A percentile compares a stretch with the other conserved stretches of the same genome.
These are phyloP conservation scores for Pseudomyrmex gracilis DNA, from an alignment of 1,140 invertebrate species.

Conservation along the genomic window DNA sequence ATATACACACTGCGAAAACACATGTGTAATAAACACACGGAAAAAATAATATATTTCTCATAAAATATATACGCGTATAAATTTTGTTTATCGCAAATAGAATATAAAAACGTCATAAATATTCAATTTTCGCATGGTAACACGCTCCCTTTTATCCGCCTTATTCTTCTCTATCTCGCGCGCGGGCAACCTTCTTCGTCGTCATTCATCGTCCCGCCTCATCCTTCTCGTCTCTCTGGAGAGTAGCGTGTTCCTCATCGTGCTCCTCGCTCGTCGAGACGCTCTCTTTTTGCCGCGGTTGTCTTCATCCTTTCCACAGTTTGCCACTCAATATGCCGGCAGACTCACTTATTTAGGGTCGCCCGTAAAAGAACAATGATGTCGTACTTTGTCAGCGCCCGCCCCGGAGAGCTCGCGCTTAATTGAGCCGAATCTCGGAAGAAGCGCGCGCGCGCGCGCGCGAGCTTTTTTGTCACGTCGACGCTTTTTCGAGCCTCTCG, in stretches of 20 bases:
- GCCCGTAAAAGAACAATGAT: slow-evolving; percentile 81
- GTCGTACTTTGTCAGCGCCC: slow-evolving; percentile 80
- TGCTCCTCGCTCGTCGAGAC: slow-evolving; percentile 52
- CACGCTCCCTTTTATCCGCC: slow-evolving; percentile 66
- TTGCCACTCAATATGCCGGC: slow-evolving; percentile 79
- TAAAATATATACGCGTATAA: neutral
- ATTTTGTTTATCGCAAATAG: neutral
- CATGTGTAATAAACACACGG: neutral
- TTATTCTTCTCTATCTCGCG: slow-evolving; percentile 24
- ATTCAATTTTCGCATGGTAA: slow-evolving; percentile 69
- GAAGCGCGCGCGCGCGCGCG: slow-evolving; percentile 43
- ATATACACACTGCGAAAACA: too few relatives aligned
- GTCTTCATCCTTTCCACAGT: slow-evolving; percentile 77
- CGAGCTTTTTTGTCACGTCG: slow-evolving; percentile 71
- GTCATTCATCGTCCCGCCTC: neutral
- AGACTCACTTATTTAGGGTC: slow-evolving; percentile 78
- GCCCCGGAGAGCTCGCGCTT: slow-evolving; percentile 73
- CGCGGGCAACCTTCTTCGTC: neutral
- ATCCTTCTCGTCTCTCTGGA: slow-evolving; percentile 6
- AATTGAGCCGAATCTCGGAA: slow-evolving; percentile 82
- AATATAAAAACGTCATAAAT: slow-evolving; percentile 3
- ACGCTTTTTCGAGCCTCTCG: slow-evolving; percentile 12
- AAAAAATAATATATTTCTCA: slow-evolving; percentile 2
- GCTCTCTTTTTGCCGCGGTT: slow-evolving; percentile 69
- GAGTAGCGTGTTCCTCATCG: slow-evolving; percentile 19